Evolutionary conservation across 64 coral and sea anemone genomes (phyloP).

Genomic region (Cladopsammia gracilis): DNA sequence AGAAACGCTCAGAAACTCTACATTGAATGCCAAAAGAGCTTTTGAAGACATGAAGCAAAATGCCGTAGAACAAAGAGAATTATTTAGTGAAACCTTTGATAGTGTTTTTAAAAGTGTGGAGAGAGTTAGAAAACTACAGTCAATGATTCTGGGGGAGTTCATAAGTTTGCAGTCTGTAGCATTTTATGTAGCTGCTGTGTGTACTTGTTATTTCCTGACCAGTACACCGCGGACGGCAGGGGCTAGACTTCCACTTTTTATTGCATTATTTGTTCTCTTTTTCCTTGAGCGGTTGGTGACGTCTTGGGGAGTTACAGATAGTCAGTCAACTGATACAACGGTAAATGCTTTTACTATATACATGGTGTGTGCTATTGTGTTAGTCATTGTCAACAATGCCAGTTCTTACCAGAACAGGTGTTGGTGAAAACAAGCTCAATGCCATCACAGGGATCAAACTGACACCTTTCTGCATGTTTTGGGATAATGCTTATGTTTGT

Average conservation of each 20-base stretch:
- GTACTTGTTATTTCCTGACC: conserved; percentile 91
- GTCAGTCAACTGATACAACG: background rate
- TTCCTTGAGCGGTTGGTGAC: conserved; percentile 79
- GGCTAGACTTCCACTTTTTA: conserved; percentile 84
- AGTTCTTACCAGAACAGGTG: too few relatives aligned
- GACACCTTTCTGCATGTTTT: too few relatives aligned
- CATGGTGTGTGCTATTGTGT: too few relatives aligned
- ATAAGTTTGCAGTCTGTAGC: conserved; percentile 94
- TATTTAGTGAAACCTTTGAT: conserved; percentile 97
- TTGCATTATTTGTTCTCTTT: conserved; percentile 71
- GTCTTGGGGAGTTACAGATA: conserved; percentile 68
- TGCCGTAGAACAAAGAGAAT: conserved; percentile 81
- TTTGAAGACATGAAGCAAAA: conserved; percentile 92
- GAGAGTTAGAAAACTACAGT: conserved; percentile 79
- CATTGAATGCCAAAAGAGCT: conserved; percentile 76
- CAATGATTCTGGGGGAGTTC: conserved; percentile 95
- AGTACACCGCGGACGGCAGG: conserved; percentile 86
- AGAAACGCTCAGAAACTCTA: conserved; percentile 78
- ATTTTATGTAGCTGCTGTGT: conserved; percentile 87
- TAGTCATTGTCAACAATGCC: too few relatives aligned
- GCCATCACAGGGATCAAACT: too few relatives aligned
- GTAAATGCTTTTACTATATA: background rate
- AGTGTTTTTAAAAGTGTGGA: conserved; percentile 89
- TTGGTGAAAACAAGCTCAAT: too few relatives aligned
- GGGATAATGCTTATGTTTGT: too few relatives aligned